phyloP scores from a whole-genome alignment of 2,797 vertebrate species.

The Centroberyx gerrardi region DNA sequence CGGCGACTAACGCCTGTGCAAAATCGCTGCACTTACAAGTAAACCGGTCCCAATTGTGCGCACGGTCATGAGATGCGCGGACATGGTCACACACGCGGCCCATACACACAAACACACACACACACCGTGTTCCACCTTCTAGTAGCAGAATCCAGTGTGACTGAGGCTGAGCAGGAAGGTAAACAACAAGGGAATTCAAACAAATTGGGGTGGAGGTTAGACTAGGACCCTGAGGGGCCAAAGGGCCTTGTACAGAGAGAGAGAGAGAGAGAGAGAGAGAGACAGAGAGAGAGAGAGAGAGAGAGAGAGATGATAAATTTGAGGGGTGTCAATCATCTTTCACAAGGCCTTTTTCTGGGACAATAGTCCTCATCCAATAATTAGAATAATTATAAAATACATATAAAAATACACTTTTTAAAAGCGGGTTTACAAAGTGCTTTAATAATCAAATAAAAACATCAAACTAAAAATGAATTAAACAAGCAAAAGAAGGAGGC shows the following conservation, averaged over 20 bases:
- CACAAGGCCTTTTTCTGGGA: too few relatives aligned
- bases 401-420: too few relatives aligned
- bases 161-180: constrained; percentile 38
- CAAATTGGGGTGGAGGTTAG: constrained; percentile 43
- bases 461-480: too few relatives aligned
- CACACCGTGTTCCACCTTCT: constrained; percentile 36
- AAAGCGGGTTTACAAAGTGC: too few relatives aligned
- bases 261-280: constrained; percentile 5
- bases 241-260: neutral
- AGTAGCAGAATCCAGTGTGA: constrained; percentile 33
- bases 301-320: neutral
- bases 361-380: too few relatives aligned
- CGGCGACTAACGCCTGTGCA: neutral
- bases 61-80: too few relatives aligned
- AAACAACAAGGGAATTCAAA: constrained; percentile 56
- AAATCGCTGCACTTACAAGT: neutral
- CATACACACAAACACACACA: neutral
- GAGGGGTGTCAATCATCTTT: too few relatives aligned
- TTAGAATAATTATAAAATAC: too few relatives aligned
- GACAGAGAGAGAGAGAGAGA: constrained; percentile 8
- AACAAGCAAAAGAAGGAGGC: too few relatives aligned
- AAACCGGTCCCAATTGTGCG: too few relatives aligned
- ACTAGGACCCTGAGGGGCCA: constrained; percentile 14
- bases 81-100: neutral
- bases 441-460: too few relatives aligned